These are phyloP conservation scores for Prochilodus magdalenae DNA, from an alignment of 2,113 vertebrate genomes.

Conservation along the genomic window DNA sequence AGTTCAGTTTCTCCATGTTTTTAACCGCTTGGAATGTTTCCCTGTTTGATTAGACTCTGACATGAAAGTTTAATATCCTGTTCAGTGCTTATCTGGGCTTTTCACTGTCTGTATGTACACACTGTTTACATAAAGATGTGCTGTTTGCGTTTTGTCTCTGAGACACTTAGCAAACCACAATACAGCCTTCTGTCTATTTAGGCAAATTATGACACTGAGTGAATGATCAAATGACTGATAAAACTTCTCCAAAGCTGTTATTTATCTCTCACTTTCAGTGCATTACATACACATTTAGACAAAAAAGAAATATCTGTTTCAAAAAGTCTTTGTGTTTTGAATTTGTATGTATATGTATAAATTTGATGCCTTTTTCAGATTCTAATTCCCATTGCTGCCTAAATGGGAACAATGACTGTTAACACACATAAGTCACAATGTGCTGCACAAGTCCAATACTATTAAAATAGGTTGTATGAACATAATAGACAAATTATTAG, in stretches of 20 bases:
- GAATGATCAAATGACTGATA: too few relatives aligned
- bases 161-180: background rate
- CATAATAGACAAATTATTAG: too few relatives aligned
- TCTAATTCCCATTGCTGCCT: too few relatives aligned
- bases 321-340: background rate
- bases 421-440: too few relatives aligned
- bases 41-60: background rate
- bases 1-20: background rate
- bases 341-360: background rate
- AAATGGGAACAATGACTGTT: background rate
- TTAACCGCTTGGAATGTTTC: background rate
- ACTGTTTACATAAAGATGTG: background rate
- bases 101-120: background rate
- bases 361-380: too few relatives aligned
- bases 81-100: background rate
- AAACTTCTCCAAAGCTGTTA: too few relatives aligned
- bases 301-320: background rate
- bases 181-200: background rate
- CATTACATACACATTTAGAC: background rate
- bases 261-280: background rate
- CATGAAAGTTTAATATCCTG: constrained; percentile 6
- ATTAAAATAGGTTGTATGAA: too few relatives aligned
- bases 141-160: background rate
- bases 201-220: too few relatives aligned
- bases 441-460: too few relatives aligned